Percentiles rank a stretch among this genome's conserved stretches.
Conservation (phyloP, 2,113 vertebrate genomes). For the Esox niger region DNA sequence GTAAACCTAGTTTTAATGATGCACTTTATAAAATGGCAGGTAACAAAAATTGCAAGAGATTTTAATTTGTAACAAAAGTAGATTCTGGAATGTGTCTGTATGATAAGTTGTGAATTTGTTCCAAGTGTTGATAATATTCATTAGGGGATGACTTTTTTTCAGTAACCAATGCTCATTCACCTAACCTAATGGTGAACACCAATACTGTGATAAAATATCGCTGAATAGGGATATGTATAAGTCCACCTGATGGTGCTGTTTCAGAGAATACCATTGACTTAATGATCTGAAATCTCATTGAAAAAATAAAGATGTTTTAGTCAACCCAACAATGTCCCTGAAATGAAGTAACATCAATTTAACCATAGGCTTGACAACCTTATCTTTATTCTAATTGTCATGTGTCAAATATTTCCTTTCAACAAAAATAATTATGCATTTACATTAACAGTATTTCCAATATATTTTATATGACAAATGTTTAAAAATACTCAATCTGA, state of each 20-base stretch:
- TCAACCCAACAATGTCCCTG: too few relatives aligned
- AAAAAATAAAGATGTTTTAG: background rate
- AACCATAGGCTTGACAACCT: conserved; percentile 42
- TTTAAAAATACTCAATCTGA: background rate
- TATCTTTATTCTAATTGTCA: conserved; percentile 53
- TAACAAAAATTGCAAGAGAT: too few relatives aligned
- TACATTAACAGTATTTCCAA: conserved; percentile 59
- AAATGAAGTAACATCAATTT: too few relatives aligned
- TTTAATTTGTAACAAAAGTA: too few relatives aligned
- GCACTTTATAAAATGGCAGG: too few relatives aligned
- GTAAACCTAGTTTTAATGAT: too few relatives aligned
- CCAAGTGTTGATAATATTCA: too few relatives aligned
- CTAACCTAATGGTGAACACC: background rate
- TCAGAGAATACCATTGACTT: background rate
- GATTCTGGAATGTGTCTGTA: too few relatives aligned
- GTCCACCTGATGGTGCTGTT: background rate
- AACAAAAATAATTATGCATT: conserved; percentile 67
- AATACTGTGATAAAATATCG: too few relatives aligned
- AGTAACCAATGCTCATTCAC: too few relatives aligned
- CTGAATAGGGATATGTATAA: background rate
- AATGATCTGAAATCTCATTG: background rate
- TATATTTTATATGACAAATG: conserved; percentile 27
- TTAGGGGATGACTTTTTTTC: too few relatives aligned
- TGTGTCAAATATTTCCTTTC: conserved; percentile 62
- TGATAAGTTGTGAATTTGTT: too few relatives aligned